These are phyloP conservation scores for Digitonthophagus gazella DNA, from an alignment of 2,888 invertebrate species.

Conservation along the genomic window DNA sequence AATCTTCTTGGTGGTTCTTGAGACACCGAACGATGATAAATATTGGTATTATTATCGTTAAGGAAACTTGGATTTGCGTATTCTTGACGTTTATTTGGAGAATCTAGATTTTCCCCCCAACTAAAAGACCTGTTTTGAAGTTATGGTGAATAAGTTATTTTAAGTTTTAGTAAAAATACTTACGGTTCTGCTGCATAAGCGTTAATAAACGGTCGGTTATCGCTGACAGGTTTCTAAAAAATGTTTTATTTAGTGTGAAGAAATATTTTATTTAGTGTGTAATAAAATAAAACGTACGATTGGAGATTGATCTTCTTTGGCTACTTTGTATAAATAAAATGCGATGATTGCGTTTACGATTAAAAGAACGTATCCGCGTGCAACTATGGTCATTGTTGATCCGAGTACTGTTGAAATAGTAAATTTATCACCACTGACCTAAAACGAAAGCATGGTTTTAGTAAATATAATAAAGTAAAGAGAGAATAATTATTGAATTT, in stretches of 20 bases:
- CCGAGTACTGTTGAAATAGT: background rate
- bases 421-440: background rate
- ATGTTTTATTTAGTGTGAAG: background rate
- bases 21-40: background rate
- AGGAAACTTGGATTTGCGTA: background rate
- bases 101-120: background rate
- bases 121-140: background rate
- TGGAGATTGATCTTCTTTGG: background rate
- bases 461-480: background rate
- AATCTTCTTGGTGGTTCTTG: background rate
- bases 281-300: background rate
- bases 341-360: background rate
- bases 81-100: background rate
- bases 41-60: background rate
- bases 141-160: too few relatives aligned
- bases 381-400: background rate
- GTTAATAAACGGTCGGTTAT: background rate
- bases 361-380: background rate
- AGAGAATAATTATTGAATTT: too few relatives aligned
- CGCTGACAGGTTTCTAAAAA: background rate
- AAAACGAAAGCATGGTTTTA: too few relatives aligned
- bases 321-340: background rate
- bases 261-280: background rate
- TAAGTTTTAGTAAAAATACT: background rate
- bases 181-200: background rate